phyloP scores from a whole-genome alignment of 1,140 invertebrate genomes.

The Pseudomyrmex dendroicus region DNA sequence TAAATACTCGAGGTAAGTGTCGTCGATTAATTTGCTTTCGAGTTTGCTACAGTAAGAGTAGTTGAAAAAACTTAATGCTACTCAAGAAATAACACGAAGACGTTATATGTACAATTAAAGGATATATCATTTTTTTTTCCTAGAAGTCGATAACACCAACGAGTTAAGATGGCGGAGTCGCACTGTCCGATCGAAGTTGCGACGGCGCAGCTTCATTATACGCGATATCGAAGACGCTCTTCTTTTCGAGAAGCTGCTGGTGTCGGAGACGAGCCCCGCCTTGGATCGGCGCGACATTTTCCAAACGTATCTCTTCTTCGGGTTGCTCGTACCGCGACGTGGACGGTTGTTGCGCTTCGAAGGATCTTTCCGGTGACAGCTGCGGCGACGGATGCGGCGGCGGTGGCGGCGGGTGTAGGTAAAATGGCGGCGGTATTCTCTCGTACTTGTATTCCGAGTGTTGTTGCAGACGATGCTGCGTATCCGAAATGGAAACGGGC shows the following conservation, averaged over 20 bases:
- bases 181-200: slow-evolving; percentile 86
- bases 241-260: slow-evolving; percentile 94
- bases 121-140: not conserved
- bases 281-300: slow-evolving; percentile 89
- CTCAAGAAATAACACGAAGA: too few species aligned
- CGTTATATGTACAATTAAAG: too few species aligned
- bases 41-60: not conserved
- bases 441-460: slow-evolving; percentile 92
- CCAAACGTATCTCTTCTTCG: slow-evolving; percentile 92
- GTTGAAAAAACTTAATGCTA: not conserved
- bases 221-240: slow-evolving; percentile 96
- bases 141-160: not conserved
- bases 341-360: slow-evolving; percentile 68
- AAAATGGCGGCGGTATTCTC: slow-evolving; percentile 87
- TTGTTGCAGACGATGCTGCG: slow-evolving; percentile 88
- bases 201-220: slow-evolving; percentile 93
- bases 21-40: not conserved
- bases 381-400: slow-evolving; percentile 88
- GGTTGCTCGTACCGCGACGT: slow-evolving; percentile 64
- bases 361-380: slow-evolving; percentile 77
- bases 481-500: slow-evolving; percentile 20
- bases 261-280: slow-evolving; percentile 83
- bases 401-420: slow-evolving; percentile 87
- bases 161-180: slow-evolving; percentile 83
- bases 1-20: not conserved